Evolutionary conservation across 2,113 vertebrate genomes (phyloP).

Genomic region (Lipophrys pholis): DNA sequence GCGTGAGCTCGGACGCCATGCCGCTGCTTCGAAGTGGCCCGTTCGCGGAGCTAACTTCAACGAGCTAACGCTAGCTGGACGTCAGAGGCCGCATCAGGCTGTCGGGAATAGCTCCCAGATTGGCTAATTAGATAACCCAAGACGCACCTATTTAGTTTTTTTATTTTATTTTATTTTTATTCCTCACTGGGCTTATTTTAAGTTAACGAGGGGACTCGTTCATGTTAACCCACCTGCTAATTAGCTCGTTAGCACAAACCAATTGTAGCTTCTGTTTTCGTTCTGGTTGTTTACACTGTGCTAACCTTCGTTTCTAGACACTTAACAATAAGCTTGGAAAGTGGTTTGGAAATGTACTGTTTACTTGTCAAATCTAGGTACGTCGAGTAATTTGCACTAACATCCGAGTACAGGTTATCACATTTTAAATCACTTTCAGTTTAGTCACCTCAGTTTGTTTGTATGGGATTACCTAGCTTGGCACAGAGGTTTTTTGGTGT

Average conservation of each 20-base stretch:
- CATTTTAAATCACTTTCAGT: too few species aligned
- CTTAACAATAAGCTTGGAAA: background rate
- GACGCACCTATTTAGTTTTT: background rate
- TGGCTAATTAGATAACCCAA: conserved; percentile 3
- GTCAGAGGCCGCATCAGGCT: conserved; percentile 8
- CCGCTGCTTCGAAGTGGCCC: conserved; percentile 59
- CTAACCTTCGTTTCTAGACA: conserved; percentile 5
- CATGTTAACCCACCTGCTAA: conserved; percentile 40
- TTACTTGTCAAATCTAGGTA: background rate
- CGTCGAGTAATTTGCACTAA: background rate
- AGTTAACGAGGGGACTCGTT: background rate
- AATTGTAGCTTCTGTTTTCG: background rate
- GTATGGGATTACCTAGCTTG: too few species aligned
- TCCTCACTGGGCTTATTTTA: background rate
- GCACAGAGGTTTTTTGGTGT: too few species aligned
- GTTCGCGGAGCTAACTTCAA: conserved; percentile 9
- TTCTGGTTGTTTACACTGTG: conserved; percentile 56
- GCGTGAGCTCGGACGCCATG: conserved; percentile 53
- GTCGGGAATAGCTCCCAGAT: background rate
- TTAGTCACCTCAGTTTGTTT: too few species aligned
- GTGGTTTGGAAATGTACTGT: background rate
- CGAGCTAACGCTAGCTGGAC: conserved; percentile 51
- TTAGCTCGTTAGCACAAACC: conserved; percentile 35
- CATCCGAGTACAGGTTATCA: too few species aligned
- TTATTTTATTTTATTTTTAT: background rate